phyloP scores from a whole-genome alignment of 2,113 vertebrate species.

The Epinephelus cyanopodus region DNA sequence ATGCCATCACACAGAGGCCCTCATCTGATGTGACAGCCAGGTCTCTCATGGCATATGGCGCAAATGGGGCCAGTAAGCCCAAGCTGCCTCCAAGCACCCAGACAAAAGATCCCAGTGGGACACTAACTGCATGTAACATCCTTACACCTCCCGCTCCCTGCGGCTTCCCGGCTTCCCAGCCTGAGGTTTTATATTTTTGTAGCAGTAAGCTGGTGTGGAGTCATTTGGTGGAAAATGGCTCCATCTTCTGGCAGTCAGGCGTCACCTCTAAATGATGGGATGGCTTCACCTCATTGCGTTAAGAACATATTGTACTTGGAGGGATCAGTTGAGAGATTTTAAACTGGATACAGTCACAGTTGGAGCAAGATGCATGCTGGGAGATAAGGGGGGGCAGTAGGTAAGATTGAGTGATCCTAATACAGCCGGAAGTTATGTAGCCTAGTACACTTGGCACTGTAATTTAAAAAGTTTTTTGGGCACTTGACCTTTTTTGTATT shows the following conservation, averaged over 20 bases:
- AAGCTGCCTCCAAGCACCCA: slow-evolving; percentile 60
- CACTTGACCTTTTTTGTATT: neutral
- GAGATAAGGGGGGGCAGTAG: slow-evolving; percentile 32
- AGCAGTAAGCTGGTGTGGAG: neutral
- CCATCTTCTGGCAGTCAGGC: slow-evolving; percentile 61
- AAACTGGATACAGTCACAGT: slow-evolving; percentile 51
- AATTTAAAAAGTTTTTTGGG: neutral
- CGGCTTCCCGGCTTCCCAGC: neutral
- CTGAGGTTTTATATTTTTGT: neutral
- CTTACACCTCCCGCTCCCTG: slow-evolving; percentile 49
- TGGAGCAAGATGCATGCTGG: slow-evolving; percentile 56
- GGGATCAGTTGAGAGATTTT: slow-evolving; percentile 63
- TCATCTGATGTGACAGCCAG: slow-evolving; percentile 72
- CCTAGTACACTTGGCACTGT: neutral
- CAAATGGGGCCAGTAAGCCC: slow-evolving; percentile 65
- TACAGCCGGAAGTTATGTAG: slow-evolving; percentile 9
- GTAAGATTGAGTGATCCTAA: slow-evolving; percentile 27
- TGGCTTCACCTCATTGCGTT: slow-evolving; percentile 19
- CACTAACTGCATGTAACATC: slow-evolving; percentile 66
- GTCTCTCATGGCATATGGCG: slow-evolving; percentile 68
- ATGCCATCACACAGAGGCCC: slow-evolving; percentile 63
- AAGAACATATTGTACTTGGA: slow-evolving; percentile 64
- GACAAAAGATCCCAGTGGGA: slow-evolving; percentile 78
- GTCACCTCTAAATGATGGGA: neutral
- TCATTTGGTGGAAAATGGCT: slow-evolving; percentile 58